Conservation (phyloP, 2,113 vertebrate genomes). For the Mugil cephalus region DNA sequence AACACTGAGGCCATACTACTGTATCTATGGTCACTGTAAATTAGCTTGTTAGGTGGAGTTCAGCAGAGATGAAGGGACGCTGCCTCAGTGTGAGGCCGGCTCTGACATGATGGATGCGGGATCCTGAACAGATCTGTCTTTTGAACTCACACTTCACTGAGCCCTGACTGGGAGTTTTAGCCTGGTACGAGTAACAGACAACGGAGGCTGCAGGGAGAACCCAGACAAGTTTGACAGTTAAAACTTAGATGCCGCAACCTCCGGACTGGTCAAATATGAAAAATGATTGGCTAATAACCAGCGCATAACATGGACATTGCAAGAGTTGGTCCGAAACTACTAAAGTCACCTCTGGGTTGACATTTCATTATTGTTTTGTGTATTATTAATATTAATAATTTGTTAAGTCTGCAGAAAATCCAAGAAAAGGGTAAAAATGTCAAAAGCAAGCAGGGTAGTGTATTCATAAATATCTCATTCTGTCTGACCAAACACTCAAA, state of each 20-base stretch:
- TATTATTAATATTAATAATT: no score
- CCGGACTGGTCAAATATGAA: not conserved
- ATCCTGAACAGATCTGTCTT: slow-evolving; percentile 11
- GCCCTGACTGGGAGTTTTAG: slow-evolving; percentile 17
- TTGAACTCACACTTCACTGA: slow-evolving; percentile 36
- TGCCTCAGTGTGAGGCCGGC: slow-evolving; percentile 9
- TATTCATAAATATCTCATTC: not conserved
- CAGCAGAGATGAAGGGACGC: slow-evolving; percentile 19
- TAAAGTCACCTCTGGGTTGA: no score
- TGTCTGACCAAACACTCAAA: not conserved
- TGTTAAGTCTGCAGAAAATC: no score
- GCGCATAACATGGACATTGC: no score
- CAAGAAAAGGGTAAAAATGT: no score
- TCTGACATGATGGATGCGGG: slow-evolving; percentile 7
- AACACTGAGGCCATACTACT: slow-evolving; percentile 26
- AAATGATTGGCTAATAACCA: not conserved
- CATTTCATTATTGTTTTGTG: no score
- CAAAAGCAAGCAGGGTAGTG: no score
- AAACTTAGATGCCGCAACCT: slow-evolving; percentile 10
- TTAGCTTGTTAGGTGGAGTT: slow-evolving; percentile 49
- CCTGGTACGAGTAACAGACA: not conserved
- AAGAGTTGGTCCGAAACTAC: no score
- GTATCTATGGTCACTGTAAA: slow-evolving; percentile 16
- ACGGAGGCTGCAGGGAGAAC: not conserved
- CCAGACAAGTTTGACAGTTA: not conserved